Base-by-base conservation (phyloP, 1,140 invertebrate genomes). In the Parasteatoda tepidariorum region DNA sequence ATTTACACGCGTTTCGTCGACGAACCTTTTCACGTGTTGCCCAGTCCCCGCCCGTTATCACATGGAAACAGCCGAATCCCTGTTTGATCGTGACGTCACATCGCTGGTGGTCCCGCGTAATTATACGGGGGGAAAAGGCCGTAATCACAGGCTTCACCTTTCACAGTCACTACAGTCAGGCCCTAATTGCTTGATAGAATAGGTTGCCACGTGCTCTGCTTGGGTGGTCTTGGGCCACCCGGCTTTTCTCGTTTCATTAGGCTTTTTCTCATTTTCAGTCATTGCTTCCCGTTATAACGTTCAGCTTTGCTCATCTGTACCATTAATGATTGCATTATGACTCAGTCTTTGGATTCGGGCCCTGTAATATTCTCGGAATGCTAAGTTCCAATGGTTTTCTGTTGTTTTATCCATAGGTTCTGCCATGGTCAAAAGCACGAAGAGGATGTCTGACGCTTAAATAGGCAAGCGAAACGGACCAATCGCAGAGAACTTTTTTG, bases 111-210 rank as follows among this genome's bases (percentile, higher is more conserved):
- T 66, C 61, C 74, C 74, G 74, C 28, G 26, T 26, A 48, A 70
- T 48, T 70, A 48, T 48, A 11, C 41, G 34, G 38, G 74, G 74
- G 59, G 34, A 64, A 64, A 18, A 24, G 28, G 59, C 57, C 74
- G 59, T 76, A 76, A 76, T 76, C 61, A 76, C 74, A 48, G 74
- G 74, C 74, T 66, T 76, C 73, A 59, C 59, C 73, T 75, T 75
- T 75, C 74, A 41, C 74, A 76, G 74, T 64, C 61, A 64, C 61
- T 64, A 28, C 61, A 30, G 61, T 76, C 74, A 66, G 74, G 18
- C 59, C 74, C 74, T 76, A 76, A 76, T 76, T 76, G 74, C 74
- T 28, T 33, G 34, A 70, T 41, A 70, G 67, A 70, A 70, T 70
- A 54, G 3, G 59, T 15, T 48, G 61, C 59, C 59, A 76, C 59